Evolutionary conservation across 2,797 vertebrate genomes (phyloP).

Genomic region (Aplochiton taeniatus): DNA sequence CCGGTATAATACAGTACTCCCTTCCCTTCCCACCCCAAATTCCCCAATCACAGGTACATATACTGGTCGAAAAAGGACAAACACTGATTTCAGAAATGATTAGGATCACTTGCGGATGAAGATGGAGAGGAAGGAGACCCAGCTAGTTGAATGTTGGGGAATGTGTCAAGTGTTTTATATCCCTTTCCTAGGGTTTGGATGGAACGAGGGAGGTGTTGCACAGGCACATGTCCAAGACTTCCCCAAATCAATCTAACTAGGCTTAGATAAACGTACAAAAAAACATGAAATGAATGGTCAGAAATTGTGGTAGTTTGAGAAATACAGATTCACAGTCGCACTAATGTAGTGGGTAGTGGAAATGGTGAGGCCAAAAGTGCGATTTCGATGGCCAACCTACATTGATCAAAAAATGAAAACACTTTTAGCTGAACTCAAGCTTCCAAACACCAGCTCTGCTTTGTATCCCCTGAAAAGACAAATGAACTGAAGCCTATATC

Average conservation of each 20-base stretch:
- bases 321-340: constrained; percentile 42
- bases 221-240: constrained; percentile 9
- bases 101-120: constrained; percentile 63
- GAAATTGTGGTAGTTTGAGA: constrained; percentile 20
- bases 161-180: not conserved
- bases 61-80: constrained; percentile 46
- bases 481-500: constrained; percentile 14
- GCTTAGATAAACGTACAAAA: constrained; percentile 30
- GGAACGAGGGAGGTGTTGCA: constrained; percentile 13
- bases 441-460: no score
- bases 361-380: constrained; percentile 33
- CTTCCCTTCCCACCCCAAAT: constrained; percentile 15
- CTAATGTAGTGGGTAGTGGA: constrained; percentile 67
- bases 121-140: constrained; percentile 41
- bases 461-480: not conserved
- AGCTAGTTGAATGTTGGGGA: constrained; percentile 27
- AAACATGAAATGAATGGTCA: constrained; percentile 16
- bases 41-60: constrained; percentile 59
- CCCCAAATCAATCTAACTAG: constrained; percentile 26
- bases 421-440: no score
- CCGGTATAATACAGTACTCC: constrained; percentile 43
- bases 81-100: constrained; percentile 69
- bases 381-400: constrained; percentile 39
- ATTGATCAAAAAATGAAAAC: constrained; percentile 15
- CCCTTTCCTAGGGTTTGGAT: constrained; percentile 6